phyloP scores from a whole-genome alignment of 1,140 invertebrate species.

The Steinernema feltiae region DNA sequence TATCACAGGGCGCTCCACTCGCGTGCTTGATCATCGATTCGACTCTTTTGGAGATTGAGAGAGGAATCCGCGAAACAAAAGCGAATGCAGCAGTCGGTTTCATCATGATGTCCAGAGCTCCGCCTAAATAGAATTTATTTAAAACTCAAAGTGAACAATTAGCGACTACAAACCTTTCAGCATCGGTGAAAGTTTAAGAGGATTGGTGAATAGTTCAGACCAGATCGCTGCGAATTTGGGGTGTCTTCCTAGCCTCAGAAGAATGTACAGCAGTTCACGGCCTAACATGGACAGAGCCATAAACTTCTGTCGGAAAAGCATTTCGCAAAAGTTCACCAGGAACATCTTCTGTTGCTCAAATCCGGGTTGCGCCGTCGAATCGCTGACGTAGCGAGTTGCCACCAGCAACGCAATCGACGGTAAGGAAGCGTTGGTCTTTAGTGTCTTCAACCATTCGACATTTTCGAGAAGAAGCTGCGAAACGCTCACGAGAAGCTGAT shows the following conservation, averaged over 20 bases:
- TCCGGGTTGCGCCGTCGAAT: neutral
- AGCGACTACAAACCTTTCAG: neutral
- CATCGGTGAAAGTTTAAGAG: neutral
- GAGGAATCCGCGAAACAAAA: neutral
- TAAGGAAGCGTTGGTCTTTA: neutral
- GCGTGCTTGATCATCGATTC: neutral
- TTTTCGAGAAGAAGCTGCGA: neutral
- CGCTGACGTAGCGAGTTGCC: neutral
- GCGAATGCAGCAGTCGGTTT: neutral
- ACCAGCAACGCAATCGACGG: neutral
- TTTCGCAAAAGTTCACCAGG: neutral
- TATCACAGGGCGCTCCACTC: neutral
- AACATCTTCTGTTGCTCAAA: neutral
- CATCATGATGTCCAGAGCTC: neutral
- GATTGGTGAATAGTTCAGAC: neutral
- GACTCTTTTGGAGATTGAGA: neutral
- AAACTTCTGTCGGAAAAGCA: neutral
- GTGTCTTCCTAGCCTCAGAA: neutral
- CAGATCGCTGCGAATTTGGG: neutral
- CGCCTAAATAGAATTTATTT: neutral
- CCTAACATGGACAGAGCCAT: neutral
- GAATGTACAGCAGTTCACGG: neutral
- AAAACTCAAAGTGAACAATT: too few species aligned
- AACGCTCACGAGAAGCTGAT: neutral
- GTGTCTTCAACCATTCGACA: neutral